Evolutionary conservation across 2,797 vertebrate genomes (phyloP).

Genomic region (Coendou prehensilis): DNA sequence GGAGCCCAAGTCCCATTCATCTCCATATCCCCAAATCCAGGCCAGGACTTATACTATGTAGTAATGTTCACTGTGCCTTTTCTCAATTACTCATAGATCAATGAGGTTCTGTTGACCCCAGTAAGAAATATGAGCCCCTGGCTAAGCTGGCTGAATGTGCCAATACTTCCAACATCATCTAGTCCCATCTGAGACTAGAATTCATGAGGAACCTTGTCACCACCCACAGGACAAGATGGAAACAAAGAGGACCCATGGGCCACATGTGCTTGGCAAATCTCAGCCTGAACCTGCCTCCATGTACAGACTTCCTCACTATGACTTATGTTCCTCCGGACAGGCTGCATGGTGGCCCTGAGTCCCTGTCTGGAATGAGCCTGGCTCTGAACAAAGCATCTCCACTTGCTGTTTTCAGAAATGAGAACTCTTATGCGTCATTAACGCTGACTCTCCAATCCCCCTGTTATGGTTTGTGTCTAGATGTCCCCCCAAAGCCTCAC

Average conservation of each 20-base stretch:
- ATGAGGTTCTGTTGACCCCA: not conserved
- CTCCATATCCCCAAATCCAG: not conserved
- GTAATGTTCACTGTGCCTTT: not conserved
- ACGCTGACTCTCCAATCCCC: not conserved
- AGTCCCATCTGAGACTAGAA: constrained; percentile 13
- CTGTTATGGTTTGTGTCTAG: not conserved
- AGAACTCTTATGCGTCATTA: not conserved
- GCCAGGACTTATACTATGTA: not conserved
- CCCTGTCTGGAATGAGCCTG: not conserved
- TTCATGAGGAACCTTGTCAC: not conserved
- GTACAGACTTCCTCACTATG: not conserved
- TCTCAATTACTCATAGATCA: constrained; percentile 24
- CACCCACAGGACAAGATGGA: not conserved
- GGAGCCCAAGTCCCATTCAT: constrained; percentile 24
- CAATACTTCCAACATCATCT: constrained; percentile 35
- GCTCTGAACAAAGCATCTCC: constrained; percentile 42
- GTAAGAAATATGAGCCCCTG: constrained; percentile 22
- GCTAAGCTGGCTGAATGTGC: not conserved
- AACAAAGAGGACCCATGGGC: not conserved
- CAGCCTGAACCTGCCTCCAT: not conserved
- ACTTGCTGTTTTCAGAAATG: constrained; percentile 32
- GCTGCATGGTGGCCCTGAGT: not conserved
- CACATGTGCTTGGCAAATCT: not conserved
- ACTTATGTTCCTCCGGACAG: not conserved
- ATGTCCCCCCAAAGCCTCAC: not conserved